Evolutionary conservation across 2,797 vertebrate genomes (phyloP).

Genomic region (Decapterus maruadsi): DNA sequence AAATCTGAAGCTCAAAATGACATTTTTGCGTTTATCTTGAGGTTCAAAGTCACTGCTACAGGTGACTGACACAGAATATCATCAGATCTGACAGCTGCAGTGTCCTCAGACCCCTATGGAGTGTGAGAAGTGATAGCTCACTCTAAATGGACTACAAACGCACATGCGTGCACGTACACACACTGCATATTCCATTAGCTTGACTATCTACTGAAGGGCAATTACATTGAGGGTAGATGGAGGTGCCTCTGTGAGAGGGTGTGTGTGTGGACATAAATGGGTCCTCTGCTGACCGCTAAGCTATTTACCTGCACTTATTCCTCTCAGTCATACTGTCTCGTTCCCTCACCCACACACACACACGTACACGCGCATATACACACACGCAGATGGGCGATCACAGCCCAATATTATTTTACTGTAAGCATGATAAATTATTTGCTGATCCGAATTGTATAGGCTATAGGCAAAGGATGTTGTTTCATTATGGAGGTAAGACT

Average conservation of each 20-base stretch:
- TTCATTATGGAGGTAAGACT: conserved; percentile 29
- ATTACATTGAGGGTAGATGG: conserved; percentile 57
- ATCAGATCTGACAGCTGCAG: conserved; percentile 17
- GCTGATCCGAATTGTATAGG: conserved; percentile 25
- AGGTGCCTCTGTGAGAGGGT: conserved; percentile 8
- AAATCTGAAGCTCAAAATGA: background rate
- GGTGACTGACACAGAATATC: background rate
- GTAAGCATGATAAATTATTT: conserved; percentile 36
- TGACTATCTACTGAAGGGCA: conserved; percentile 56
- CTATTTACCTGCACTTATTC: conserved; percentile 74
- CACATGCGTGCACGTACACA: conserved; percentile 12
- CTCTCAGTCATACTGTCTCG: conserved; percentile 34
- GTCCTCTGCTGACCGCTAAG: conserved; percentile 56
- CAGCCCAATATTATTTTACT: conserved; percentile 57
- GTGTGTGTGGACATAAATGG: conserved; percentile 58
- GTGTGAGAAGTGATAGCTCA: conserved; percentile 18
- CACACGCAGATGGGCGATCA: conserved; percentile 7
- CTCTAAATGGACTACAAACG: conserved; percentile 12
- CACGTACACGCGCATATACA: conserved; percentile 6
- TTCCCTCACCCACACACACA: background rate
- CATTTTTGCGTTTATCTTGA: conserved; percentile 3
- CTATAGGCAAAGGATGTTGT: conserved; percentile 20
- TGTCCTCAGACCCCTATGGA: conserved; percentile 9
- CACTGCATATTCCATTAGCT: conserved; percentile 45
- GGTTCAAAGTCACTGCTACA: background rate